These are phyloP conservation scores for Andrena hattorfiana DNA, from an alignment of 2,888 invertebrate genomes.

Conservation along the genomic window DNA sequence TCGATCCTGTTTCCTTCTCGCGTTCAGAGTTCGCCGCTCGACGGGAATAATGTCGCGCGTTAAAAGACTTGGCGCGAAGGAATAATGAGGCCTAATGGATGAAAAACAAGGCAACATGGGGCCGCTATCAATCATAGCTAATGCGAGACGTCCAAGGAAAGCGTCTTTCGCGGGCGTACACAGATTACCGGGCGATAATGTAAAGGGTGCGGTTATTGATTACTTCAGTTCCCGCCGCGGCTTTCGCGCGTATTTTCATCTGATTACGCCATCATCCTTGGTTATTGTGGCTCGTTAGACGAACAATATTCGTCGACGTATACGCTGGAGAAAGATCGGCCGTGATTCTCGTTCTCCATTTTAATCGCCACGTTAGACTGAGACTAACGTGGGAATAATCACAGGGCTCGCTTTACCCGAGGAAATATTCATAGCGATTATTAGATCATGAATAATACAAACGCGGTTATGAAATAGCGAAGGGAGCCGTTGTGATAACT, in stretches of 20 bases:
- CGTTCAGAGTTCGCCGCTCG: conserved; percentile 19
- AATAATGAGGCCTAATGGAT: conserved; percentile 69
- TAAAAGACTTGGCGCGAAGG: conserved; percentile 54
- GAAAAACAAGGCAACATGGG: conserved; percentile 63
- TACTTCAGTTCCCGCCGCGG: conserved; percentile 26
- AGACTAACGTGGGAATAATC: conserved; percentile 1
- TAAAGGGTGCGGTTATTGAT: conserved; percentile 65
- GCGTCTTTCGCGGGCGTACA: conserved; percentile 61
- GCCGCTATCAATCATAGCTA: conserved; percentile 69
- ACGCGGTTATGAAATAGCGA: conserved; percentile 23
- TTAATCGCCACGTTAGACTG: conserved; percentile 5
- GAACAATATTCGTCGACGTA: conserved; percentile 21
- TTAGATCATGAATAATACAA: conserved; percentile 26
- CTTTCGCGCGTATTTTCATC: conserved; percentile 42
- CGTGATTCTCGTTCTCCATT: conserved; percentile 14
- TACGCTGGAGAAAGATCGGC: conserved; percentile 17
- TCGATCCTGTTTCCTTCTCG: not conserved
- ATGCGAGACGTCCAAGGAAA: conserved; percentile 57
- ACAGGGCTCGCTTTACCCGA: not conserved
- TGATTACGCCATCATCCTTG: conserved; percentile 32
- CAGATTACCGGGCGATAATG: conserved; percentile 63
- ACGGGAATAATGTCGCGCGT: conserved; percentile 11
- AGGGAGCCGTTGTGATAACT: conserved; percentile 15
- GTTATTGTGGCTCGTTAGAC: not conserved
- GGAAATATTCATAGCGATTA: not conserved